Evolutionary conservation across 2,888 invertebrate genomes (phyloP).

Genomic region (Ochlodes sylvanus): DNA sequence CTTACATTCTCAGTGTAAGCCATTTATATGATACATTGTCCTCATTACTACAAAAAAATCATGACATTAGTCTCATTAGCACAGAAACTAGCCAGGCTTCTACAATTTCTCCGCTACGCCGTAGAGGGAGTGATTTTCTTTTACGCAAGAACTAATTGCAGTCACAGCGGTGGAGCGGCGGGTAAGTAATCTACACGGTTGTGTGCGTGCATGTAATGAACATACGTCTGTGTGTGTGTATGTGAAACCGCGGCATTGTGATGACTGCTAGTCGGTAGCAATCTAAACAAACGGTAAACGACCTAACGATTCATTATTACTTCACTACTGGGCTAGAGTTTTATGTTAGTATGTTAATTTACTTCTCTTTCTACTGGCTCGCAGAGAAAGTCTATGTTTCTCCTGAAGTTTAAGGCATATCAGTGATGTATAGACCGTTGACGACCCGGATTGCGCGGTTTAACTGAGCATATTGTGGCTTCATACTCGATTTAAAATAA

Average conservation of each 20-base stretch:
- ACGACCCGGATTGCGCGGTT: too few species aligned
- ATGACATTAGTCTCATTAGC: conserved; percentile 26
- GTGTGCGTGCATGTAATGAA: neutral
- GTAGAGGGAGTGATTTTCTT: conserved; percentile 32
- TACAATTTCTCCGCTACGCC: conserved; percentile 18
- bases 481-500: too few species aligned
- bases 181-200: conserved; percentile 30
- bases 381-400: too few species aligned
- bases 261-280: neutral
- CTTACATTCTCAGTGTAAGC: conserved; percentile 10
- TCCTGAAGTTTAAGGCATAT: too few species aligned
- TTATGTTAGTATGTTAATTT: too few species aligned
- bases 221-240: neutral
- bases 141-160: conserved; percentile 36
- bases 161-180: conserved; percentile 25
- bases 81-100: conserved; percentile 15
- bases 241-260: conserved; percentile 17
- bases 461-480: too few species aligned
- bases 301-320: too few species aligned
- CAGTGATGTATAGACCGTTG: too few species aligned
- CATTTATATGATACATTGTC: conserved; percentile 2
- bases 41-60: neutral
- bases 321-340: too few species aligned
- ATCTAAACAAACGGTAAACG: too few species aligned
- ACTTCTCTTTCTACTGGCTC: too few species aligned